These are phyloP conservation scores for Callimorpha dominula DNA, from an alignment of 2,888 invertebrate genomes.

Conservation along the genomic window DNA sequence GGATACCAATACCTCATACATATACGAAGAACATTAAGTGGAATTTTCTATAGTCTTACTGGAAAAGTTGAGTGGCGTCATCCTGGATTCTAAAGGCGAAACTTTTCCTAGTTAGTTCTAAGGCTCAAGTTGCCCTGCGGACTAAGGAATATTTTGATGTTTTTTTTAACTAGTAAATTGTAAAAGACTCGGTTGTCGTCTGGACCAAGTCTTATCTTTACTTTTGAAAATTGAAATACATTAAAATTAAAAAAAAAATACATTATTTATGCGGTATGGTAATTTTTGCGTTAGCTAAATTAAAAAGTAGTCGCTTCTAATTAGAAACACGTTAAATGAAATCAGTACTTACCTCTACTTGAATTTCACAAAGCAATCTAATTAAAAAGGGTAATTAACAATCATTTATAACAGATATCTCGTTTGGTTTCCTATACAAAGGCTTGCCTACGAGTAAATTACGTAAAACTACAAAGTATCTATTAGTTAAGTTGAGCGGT, in stretches of 20 bases:
- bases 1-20: not conserved
- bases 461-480: not conserved
- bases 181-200: too few species aligned
- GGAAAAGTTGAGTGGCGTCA: conserved; percentile 37
- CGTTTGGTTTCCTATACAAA: conserved; percentile 27
- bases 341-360: too few species aligned
- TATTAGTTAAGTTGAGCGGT: not conserved
- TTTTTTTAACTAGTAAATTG: not conserved
- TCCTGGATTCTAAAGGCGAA: conserved; percentile 31
- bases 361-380: too few species aligned
- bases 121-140: not conserved
- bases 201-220: too few species aligned
- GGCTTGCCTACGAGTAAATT: not conserved
- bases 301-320: too few species aligned
- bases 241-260: too few species aligned
- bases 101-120: conserved; percentile 40
- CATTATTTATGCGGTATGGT: too few species aligned
- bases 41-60: conserved; percentile 35
- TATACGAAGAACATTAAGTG: conserved; percentile 8
- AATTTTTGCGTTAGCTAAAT: too few species aligned
- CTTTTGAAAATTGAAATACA: too few species aligned
- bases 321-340: too few species aligned
- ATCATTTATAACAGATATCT: conserved; percentile 19
- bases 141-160: not conserved
- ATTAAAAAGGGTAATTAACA: not conserved